Conservation (phyloP, 2,113 vertebrate species). For the Peucedramus taeniatus region DNA sequence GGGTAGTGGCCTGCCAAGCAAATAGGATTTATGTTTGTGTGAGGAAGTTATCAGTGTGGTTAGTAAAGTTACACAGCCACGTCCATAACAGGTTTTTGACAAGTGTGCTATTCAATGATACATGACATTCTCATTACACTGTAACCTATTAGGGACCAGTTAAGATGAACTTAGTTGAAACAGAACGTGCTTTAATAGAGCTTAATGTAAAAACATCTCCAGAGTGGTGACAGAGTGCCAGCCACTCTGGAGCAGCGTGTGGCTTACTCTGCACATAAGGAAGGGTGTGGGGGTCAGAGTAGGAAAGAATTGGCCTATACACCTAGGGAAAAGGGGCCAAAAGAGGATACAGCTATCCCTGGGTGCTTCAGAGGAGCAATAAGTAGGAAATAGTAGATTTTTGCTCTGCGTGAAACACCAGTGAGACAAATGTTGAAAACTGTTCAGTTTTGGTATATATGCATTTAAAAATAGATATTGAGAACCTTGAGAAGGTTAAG, state of each 20-base stretch:
- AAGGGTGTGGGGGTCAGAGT: not conserved
- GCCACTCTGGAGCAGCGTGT: not conserved
- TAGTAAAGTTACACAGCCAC: not conserved
- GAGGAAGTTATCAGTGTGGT: not conserved
- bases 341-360: not conserved
- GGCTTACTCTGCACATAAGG: not conserved
- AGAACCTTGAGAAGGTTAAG: not conserved
- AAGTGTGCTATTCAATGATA: not conserved
- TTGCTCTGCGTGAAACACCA: not conserved
- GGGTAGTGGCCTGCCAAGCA: not conserved
- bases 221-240: not conserved
- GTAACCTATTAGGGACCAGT: not conserved
- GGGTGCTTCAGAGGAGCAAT: not conserved
- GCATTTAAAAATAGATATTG: not conserved
- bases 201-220: not conserved
- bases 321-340: not conserved
- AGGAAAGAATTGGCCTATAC: not conserved
- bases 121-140: not conserved
- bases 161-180: not conserved
- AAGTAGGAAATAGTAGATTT: not conserved
- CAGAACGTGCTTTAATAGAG: not conserved
- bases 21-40: not conserved
- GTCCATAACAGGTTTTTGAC: not conserved
- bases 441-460: not conserved
- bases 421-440: not conserved